These are phyloP conservation scores for Otolemur garnettii DNA, from an alignment of 2,113 vertebrate genomes.

Conservation along the genomic window DNA sequence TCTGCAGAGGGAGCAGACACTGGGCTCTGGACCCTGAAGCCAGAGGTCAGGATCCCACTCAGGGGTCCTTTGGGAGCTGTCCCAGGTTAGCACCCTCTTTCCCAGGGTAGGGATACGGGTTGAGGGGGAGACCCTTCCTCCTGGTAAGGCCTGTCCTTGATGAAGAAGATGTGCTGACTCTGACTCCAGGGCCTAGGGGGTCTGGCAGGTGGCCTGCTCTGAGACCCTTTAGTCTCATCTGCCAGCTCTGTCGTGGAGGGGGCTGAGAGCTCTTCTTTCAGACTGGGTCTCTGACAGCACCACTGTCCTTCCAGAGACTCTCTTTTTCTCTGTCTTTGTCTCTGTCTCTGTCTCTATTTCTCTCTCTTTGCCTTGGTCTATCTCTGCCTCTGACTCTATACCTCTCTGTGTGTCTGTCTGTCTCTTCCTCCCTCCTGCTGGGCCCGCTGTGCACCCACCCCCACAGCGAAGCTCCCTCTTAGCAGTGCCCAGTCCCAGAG, in stretches of 20 bases:
- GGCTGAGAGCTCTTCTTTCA: background rate
- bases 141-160: background rate
- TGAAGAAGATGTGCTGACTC: background rate
- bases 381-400: no score
- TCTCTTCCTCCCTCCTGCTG: background rate
- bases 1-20: no score
- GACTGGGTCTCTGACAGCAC: background rate
- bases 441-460: accelerated
- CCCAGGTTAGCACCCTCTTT: background rate
- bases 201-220: background rate
- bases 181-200: no score
- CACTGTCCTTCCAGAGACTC: background rate
- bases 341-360: background rate
- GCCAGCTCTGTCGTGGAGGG: no score
- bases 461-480: background rate
- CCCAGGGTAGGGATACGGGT: accelerated
- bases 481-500: background rate
- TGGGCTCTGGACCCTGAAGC: background rate
- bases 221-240: background rate
- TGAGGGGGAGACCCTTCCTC: background rate
- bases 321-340: background rate
- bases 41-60: background rate
- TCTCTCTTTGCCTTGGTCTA: background rate
- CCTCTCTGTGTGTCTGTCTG: background rate
- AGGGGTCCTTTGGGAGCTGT: background rate